Evolutionary conservation across 2,888 invertebrate genomes (phyloP).

Genomic region (Thera britannica): DNA sequence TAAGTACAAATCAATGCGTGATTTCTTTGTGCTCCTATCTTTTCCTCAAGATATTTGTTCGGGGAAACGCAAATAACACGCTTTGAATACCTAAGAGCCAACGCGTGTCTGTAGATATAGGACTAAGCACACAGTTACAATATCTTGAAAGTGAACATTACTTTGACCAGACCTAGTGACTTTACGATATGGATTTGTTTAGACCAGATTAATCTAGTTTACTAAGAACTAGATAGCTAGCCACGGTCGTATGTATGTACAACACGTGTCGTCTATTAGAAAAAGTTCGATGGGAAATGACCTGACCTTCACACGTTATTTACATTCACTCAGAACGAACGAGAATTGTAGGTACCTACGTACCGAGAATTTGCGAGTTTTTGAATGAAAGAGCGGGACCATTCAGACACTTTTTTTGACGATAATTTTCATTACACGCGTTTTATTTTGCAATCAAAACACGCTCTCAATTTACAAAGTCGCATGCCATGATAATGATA

Average conservation of each 20-base stretch:
- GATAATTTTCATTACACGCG: too few relatives aligned
- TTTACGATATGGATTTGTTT: slow-evolving; percentile 34
- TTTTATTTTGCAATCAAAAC: too few relatives aligned
- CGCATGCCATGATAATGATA: too few relatives aligned
- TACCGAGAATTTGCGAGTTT: not conserved
- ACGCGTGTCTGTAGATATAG: too few relatives aligned
- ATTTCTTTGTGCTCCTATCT: too few relatives aligned
- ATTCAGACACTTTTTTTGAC: too few relatives aligned
- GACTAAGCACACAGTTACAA: slow-evolving; percentile 11
- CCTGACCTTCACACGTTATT: slow-evolving; percentile 15
- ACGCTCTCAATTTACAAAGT: too few relatives aligned
- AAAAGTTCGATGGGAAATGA: slow-evolving; percentile 3
- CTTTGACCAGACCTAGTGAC: slow-evolving; percentile 40
- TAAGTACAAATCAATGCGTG: too few relatives aligned
- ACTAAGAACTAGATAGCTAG: slow-evolving; percentile 25
- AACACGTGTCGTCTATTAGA: slow-evolving; percentile 20
- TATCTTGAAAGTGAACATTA: slow-evolving; percentile 32
- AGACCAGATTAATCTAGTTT: slow-evolving; percentile 36
- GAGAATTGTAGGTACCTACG: not conserved
- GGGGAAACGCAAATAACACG: too few relatives aligned
- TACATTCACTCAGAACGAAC: slow-evolving; percentile 8
- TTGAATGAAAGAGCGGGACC: too few relatives aligned
- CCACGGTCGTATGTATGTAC: slow-evolving; percentile 17
- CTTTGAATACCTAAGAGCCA: too few relatives aligned
- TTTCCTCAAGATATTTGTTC: too few relatives aligned